Conservation (phyloP, 2,113 vertebrate genomes). For the Mungos mungo region DNA sequence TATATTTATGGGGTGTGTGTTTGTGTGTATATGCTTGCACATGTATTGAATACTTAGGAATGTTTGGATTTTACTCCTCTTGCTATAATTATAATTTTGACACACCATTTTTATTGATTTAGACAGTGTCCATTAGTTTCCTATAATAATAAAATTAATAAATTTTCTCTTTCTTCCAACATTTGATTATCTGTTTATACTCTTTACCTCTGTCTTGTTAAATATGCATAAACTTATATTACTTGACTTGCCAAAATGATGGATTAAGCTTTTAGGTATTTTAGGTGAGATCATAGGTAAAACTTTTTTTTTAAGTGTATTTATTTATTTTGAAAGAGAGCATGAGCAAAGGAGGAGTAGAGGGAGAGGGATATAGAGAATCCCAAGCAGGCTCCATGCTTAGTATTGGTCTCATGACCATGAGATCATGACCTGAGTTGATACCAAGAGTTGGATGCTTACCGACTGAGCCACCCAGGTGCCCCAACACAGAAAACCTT, state of each 20-base stretch:
- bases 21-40: background rate
- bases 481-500: background rate
- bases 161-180: background rate
- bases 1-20: background rate
- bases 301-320: background rate
- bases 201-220: background rate
- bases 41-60: background rate
- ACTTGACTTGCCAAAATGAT: background rate
- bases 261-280: background rate
- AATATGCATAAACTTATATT: background rate
- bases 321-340: too few species aligned
- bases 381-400: too few species aligned
- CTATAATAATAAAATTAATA: background rate
- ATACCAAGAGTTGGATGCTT: too few species aligned
- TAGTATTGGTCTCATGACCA: too few species aligned
- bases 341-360: too few species aligned
- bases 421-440: too few species aligned
- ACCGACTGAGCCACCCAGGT: too few species aligned
- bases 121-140: background rate
- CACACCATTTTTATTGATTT: background rate
- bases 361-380: too few species aligned
- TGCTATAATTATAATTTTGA: background rate
- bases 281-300: background rate
- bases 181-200: background rate
- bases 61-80: background rate